These are phyloP conservation scores for Venturia canescens DNA, from an alignment of 1,140 invertebrate genomes.

Conservation along the genomic window DNA sequence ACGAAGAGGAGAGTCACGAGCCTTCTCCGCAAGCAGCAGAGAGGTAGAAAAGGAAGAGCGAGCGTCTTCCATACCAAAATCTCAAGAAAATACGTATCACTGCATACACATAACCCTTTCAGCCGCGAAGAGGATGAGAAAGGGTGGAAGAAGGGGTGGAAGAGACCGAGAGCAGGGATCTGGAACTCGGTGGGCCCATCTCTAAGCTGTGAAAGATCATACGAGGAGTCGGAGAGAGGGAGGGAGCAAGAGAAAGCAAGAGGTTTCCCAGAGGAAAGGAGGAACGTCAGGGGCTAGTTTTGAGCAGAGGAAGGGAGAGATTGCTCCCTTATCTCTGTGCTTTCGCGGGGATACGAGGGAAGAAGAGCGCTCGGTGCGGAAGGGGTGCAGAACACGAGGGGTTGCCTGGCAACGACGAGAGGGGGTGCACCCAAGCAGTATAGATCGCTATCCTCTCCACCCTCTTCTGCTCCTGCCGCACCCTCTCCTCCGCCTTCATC, in stretches of 20 bases:
- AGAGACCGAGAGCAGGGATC: too few relatives aligned
- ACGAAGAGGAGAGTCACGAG: constrained; percentile 27
- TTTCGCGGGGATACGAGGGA: constrained; percentile 31
- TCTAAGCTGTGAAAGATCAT: not conserved
- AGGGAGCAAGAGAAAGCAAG: not conserved
- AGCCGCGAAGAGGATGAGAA: not conserved
- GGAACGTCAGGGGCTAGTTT: not conserved
- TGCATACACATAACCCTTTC: constrained; percentile 3
- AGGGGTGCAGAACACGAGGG: constrained; percentile 52
- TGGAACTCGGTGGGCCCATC: not conserved
- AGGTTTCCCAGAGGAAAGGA: not conserved
- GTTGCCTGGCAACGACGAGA: constrained; percentile 56
- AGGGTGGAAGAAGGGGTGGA: not conserved
- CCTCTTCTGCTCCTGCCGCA: constrained; percentile 48
- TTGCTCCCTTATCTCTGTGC: constrained; percentile 32
- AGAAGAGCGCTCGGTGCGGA: constrained; percentile 42
- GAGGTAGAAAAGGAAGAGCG: not conserved
- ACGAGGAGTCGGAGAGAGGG: not conserved
- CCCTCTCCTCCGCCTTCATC: constrained; percentile 26
- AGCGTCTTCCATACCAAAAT: not conserved
- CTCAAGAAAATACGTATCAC: not conserved
- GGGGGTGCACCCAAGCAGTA: constrained; percentile 57
- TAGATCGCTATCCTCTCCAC: constrained; percentile 56
- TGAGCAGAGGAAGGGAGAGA: constrained; percentile 27
- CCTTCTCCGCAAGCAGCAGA: not conserved